Base-by-base conservation (phyloP, 1,140 invertebrate species). In the Sarcophaga peregrina region DNA sequence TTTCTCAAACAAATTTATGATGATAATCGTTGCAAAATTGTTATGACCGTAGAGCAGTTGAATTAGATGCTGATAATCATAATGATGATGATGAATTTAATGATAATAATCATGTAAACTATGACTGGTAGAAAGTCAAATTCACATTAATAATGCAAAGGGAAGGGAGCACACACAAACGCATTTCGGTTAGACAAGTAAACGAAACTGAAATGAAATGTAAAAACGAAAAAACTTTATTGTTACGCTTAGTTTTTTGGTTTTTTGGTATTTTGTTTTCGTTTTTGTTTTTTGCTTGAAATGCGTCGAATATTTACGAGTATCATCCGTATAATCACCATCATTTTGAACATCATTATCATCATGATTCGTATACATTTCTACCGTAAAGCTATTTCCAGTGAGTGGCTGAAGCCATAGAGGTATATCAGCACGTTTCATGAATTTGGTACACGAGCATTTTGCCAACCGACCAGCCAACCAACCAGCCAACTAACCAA, bases 11-110 rank as follows among this genome's bases (percentile, higher is more conserved):
- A 82, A 78, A 82, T 76, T 82, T 72, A 75, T 76, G 82, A 82
- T 76, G 50, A 82, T 82, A 82, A 82, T 82, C 82, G 74, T 46
- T 47, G 73, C 47, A 37, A 82, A 82, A 82, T 82, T 78, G 82
- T 82, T 82, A 82, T 82, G 73, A 62, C 82, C 82, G 25, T 37
- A 37, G 25, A 37, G 25, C 25, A 37, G 25, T 37, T 37, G 25
- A 37, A 37, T 37, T 37, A 37, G 25, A 37, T 37, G 37, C 9
- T 81, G 45, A 81, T 81, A 54, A 62, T 62, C 62, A 25, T 80
- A 80, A 80, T 37, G 13, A 74, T 74, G 45, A 25, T 74, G 20
- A 75, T 81, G n/a, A n/a, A n/a, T n/a, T n/a, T n/a, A n/a, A n/a
- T n/a, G 54, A 81, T 62, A 81, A 81, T 62, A 81, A 81, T 81